Base-by-base conservation (phyloP, 2,113 vertebrate species). In the Oreocharis arfaki region DNA sequence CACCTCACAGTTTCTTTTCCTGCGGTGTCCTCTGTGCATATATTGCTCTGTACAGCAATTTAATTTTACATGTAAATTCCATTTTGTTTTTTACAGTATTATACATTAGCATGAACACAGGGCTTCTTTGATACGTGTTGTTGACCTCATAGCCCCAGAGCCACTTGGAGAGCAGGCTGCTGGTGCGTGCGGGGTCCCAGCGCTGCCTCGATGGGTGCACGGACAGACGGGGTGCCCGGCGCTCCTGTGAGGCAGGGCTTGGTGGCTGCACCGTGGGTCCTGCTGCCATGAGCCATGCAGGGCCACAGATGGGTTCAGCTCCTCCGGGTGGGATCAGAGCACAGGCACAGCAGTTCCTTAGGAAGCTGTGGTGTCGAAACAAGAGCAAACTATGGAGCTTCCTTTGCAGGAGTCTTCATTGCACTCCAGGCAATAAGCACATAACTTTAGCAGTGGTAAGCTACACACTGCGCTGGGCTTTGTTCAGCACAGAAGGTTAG, bases 401-500 rank as follows among this genome's bases (percentile, higher is more conserved):
- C 30, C 78, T 57, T 57, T 85, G 64, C 67, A 82, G 65, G 55
- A 61, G 63, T 42, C 67, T 73, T 83, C 71, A 35, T 67, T 95
- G 84, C 93, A 78, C 83, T 87, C 86, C 81, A 63, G 93, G 96
- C 83, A 94, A 56, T 56, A 64, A 77, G 94, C 96, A 79, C n/a
- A 49, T 97, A 98, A 98, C 98, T 96, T 95, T 91, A 92, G 28
- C 96, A 86, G 96, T 96, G 98, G 98, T 97, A 95, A 98, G 97
- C 97, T 97, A 90, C 98, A 79, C 96, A 96, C 97, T 87, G 74
- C 96, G 80, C 97, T 96, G 98, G 98, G 98, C 97, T 97, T 94
- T 93, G 47, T 94, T 95, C 92, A 91, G 94, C 93, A 89, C 77
- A 67, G 98, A 97, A 97, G 97, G 78, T 53, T 95, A 90, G 97